These are phyloP conservation scores for Agrilus cyanescens DNA, from an alignment of 2,888 invertebrate species.

Conservation along the genomic window DNA sequence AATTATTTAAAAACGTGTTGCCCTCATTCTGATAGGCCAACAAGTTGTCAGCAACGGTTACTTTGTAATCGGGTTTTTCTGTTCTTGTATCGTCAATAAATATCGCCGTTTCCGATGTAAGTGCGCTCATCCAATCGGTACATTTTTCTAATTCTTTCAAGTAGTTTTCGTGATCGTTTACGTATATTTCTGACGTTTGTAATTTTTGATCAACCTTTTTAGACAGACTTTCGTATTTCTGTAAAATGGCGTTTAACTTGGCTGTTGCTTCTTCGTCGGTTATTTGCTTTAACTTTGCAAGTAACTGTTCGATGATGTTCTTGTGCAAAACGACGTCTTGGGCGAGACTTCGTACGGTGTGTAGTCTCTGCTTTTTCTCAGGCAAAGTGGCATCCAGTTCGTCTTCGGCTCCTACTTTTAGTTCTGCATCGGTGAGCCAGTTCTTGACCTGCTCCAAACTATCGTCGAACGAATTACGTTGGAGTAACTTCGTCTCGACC, in stretches of 20 bases:
- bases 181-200: conserved; percentile 54
- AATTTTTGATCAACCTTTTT: conserved; percentile 57
- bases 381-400: conserved; percentile 68
- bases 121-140: conserved; percentile 68
- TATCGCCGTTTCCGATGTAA: conserved; percentile 66
- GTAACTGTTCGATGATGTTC: conserved; percentile 70
- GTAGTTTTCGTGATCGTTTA: conserved; percentile 71
- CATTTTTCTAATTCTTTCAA: conserved; percentile 71
- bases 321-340: conserved; percentile 82
- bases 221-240: conserved; percentile 57
- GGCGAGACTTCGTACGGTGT: conserved; percentile 64
- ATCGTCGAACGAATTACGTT: conserved; percentile 87
- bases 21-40: conserved; percentile 62
- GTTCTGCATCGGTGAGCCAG: conserved; percentile 74
- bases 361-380: conserved; percentile 80
- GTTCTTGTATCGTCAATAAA: conserved; percentile 67
- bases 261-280: conserved; percentile 69
- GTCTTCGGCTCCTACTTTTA: conserved; percentile 57
- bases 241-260: conserved; percentile 60
- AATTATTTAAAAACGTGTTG: conserved; percentile 54
- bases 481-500: conserved; percentile 79
- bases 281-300: conserved; percentile 67
- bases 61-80: conserved; percentile 65
- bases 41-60: conserved; percentile 63
- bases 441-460: conserved; percentile 77